phyloP scores from a whole-genome alignment of 2,113 vertebrate species.

The Oriolus oriolus region DNA sequence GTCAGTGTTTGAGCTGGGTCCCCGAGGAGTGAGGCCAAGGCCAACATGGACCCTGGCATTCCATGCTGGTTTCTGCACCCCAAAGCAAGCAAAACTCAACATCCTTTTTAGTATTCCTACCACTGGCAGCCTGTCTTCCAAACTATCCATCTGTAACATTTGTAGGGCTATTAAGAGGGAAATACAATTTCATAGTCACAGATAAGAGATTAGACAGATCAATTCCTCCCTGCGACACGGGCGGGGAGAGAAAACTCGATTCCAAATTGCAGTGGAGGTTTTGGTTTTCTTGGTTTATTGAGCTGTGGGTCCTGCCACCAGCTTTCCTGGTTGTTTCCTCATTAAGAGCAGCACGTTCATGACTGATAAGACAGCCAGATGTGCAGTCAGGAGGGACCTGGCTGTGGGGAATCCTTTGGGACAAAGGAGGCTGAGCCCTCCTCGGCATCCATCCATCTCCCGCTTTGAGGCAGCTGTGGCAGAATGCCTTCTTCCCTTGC shows the following conservation, averaged over 20 bases:
- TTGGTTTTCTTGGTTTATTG: background rate
- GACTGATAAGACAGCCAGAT: background rate
- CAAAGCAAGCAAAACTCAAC: background rate
- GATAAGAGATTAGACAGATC: constrained; percentile 70
- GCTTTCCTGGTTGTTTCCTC: background rate
- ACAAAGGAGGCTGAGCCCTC: background rate
- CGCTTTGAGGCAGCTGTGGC: fast-evolving
- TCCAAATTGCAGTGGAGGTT: background rate
- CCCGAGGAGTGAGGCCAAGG: background rate
- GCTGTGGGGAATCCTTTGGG: background rate
- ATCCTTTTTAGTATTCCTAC: constrained; percentile 15
- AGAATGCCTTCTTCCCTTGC: background rate
- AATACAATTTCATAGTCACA: constrained; percentile 73
- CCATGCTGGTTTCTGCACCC: background rate
- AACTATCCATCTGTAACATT: constrained; percentile 56
- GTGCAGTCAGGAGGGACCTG: background rate
- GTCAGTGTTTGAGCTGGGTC: fast-evolving
- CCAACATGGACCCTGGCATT: background rate
- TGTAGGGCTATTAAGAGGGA: constrained; percentile 66
- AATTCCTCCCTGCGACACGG: constrained; percentile 6
- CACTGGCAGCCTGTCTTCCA: background rate
- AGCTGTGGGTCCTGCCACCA: background rate
- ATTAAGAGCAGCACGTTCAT: background rate
- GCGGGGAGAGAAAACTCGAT: background rate
- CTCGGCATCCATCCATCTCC: background rate